Base-by-base conservation (phyloP, 2,888 invertebrate species). In the Gymnosoma rotundatum region DNA sequence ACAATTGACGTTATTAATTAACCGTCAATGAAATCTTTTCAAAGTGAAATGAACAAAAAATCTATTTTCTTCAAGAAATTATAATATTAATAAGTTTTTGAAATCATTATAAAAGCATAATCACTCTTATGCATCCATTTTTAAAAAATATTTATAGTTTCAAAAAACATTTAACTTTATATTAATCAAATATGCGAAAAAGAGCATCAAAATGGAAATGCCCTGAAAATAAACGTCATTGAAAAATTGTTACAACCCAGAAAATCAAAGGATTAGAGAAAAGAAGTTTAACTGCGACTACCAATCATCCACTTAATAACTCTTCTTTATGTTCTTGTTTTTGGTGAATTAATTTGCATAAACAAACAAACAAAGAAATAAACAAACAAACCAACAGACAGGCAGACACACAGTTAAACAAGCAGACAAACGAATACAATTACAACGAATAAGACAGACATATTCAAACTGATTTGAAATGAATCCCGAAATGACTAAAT, bases 301-400 rank as follows among this genome's bases (percentile, higher is more conserved):
- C 60, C 72, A 66, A 73, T 63, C 75, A 69, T 50, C 58, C 54
- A 67, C 70, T 66, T 69, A 50, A 32, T 66, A 54, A 67, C 20
- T 14, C 69, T 61, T 45, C 25, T 38, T 72, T 66, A 50, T 12
- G 54, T 78, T 66, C 21, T 42, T 64, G 14, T 45, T 67, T 50
- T 64, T 67, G 48, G 48, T 66, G 38, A 73, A 72, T 52, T 78
- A 72, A 91, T 90, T 90, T 90, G 89, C 91, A 90, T 91, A 90
- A 87, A 81, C 80, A 87, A 88, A 88, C 87, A 87, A 56, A 56
- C 60, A 58, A 52, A 48, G n/a, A n/a, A n/a, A n/a, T n/a, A n/a
- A n/a, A n/a, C 75, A 79, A 25, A 63, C 45, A 52, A 48, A 56
- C 61, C 58, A 12, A 42, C 63, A 42, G 58, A 70, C 32, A 32